A percentile compares a stretch with the other conserved stretches of the same genome.
Evolutionary conservation across 2,113 vertebrate genomes (phyloP).

Genomic region (Dromiciops gliroides): DNA sequence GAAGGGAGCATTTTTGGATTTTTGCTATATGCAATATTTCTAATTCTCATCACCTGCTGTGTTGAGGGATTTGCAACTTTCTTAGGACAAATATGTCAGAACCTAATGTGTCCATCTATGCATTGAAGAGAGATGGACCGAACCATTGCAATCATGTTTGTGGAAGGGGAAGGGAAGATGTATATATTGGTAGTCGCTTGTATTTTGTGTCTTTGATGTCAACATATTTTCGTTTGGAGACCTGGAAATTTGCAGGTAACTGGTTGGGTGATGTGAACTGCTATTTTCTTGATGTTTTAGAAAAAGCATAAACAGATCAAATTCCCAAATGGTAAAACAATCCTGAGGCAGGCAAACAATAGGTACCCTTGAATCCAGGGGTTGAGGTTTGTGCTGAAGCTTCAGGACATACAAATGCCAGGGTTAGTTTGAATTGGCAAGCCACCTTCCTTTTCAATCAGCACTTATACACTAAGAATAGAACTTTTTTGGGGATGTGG

Average conservation of each 20-base stretch:
- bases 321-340: not conserved
- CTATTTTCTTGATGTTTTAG: not conserved
- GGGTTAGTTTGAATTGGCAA: not conserved
- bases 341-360: not conserved
- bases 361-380: not conserved
- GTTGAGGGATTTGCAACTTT: not conserved
- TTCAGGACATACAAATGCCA: slow-evolving; percentile 24
- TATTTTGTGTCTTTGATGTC: slow-evolving; percentile 18
- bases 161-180: slow-evolving; percentile 2
- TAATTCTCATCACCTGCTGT: not conserved
- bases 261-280: not conserved
- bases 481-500: slow-evolving; percentile 58
- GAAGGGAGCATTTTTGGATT: not conserved
- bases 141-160: not conserved
- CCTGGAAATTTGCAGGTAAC: slow-evolving; percentile 11
- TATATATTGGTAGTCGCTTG: slow-evolving; percentile 25
- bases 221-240: not conserved
- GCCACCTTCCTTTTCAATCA: slow-evolving; percentile 44
- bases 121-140: slow-evolving; percentile 17
- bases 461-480: slow-evolving; percentile 56
- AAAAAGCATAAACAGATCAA: not conserved
- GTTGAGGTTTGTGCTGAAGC: not conserved
- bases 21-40: not conserved
- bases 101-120: not conserved
- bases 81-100: not conserved